Percentiles rank a stretch among this genome's conserved stretches.
Evolutionary conservation across 2,888 invertebrate species (phyloP).

Genomic region (Ichneumoninae sp.): DNA sequence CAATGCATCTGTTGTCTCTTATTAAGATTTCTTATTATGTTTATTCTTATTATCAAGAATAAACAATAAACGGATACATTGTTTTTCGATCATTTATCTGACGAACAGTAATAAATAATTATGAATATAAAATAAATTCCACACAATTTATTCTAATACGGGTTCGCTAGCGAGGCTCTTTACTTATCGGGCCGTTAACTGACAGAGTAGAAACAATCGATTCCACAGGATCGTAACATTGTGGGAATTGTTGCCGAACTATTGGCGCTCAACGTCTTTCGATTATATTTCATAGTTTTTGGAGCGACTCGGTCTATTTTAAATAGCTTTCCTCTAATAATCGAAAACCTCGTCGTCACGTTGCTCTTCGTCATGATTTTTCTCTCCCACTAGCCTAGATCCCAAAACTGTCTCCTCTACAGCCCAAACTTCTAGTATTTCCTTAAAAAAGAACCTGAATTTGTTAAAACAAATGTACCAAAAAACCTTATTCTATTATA

Average conservation of each 20-base stretch:
- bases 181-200: background rate
- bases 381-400: background rate
- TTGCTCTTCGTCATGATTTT: background rate
- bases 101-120: too few species aligned
- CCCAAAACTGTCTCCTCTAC: too few species aligned
- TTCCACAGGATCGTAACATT: background rate
- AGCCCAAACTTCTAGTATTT: too few species aligned
- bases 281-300: too few species aligned
- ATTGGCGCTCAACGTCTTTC: too few species aligned
- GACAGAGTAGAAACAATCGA: background rate
- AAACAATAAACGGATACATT: too few species aligned
- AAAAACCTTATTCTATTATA: background rate
- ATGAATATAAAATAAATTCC: too few species aligned
- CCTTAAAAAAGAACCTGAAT: background rate
- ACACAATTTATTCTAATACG: background rate
- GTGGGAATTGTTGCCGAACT: too few species aligned
- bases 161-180: background rate
- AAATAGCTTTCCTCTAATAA: background rate
- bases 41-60: too few species aligned
- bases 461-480: background rate
- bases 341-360: background rate
- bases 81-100: too few species aligned
- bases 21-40: too few species aligned
- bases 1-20: too few species aligned
- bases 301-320: background rate